Percentiles rank a stretch among this genome's conserved stretches.
These are phyloP conservation scores for Papilio elwesi DNA, from an alignment of 2,888 invertebrate genomes.

Conservation along the genomic window DNA sequence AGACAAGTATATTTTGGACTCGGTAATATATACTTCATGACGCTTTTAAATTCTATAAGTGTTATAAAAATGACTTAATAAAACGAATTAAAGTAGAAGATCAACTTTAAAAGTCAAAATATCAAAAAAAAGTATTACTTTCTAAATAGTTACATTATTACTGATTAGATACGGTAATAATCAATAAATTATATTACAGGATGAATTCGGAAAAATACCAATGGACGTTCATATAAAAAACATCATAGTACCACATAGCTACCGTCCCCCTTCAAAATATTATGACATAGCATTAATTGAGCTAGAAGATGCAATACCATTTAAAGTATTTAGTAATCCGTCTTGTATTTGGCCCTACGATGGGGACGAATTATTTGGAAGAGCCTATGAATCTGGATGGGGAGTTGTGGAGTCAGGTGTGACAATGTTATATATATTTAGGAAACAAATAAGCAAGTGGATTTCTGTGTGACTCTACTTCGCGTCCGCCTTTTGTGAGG, in stretches of 20 bases:
- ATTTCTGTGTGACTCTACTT: too few relatives aligned
- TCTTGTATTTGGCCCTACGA: constrained; percentile 34
- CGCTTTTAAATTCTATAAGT: too few relatives aligned
- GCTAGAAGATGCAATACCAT: constrained; percentile 33
- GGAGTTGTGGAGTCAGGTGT: constrained; percentile 61
- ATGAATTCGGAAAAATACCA: not conserved
- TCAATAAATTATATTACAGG: not conserved
- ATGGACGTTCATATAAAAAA: constrained; percentile 29
- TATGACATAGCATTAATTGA: constrained; percentile 40
- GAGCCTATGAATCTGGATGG: constrained; percentile 59
- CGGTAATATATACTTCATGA: not conserved
- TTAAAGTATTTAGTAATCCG: constrained; percentile 29
- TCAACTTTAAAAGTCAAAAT: too few relatives aligned
- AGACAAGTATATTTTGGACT: constrained; percentile 32
- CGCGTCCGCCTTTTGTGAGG: too few relatives aligned
- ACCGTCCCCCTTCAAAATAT: constrained; percentile 35
- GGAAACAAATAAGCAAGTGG: too few relatives aligned
- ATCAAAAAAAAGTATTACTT: too few relatives aligned
- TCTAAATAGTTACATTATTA: too few relatives aligned
- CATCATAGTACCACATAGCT: constrained; percentile 30
- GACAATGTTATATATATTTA: not conserved
- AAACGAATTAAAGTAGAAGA: too few relatives aligned
- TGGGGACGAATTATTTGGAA: constrained; percentile 22
- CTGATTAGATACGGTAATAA: too few relatives aligned
- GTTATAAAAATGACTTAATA: too few relatives aligned